Percentiles rank a stretch among this genome's conserved stretches.
Evolutionary conservation across 2,797 vertebrate species (phyloP).

Genomic region (Moxostoma hubbsi): DNA sequence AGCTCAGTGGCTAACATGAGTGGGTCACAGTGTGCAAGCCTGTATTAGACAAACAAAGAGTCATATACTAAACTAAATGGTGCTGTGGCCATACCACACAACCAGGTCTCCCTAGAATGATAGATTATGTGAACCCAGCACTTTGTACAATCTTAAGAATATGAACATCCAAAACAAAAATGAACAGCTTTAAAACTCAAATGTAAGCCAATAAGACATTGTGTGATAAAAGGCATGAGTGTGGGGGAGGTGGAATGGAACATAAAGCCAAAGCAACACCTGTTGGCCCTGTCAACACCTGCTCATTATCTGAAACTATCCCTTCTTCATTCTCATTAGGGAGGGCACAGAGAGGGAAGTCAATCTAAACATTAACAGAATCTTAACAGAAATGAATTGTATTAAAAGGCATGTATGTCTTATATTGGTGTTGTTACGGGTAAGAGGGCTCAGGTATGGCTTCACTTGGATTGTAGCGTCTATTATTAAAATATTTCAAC

Average conservation of each 20-base stretch:
- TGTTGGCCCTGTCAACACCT: constrained; percentile 72
- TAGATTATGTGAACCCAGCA: not conserved
- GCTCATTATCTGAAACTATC: constrained; percentile 69
- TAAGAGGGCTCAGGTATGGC: constrained; percentile 50
- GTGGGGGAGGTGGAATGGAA: not conserved
- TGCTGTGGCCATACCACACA: not conserved
- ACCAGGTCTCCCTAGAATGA: not conserved
- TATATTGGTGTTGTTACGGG: constrained; percentile 38
- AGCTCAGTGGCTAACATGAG: constrained; percentile 69
- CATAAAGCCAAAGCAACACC: constrained; percentile 67
- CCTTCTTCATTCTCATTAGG: not conserved
- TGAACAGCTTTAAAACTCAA: constrained; percentile 1
- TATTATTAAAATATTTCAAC: constrained; percentile 60
- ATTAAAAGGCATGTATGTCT: constrained; percentile 47
- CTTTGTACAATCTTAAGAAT: not conserved
- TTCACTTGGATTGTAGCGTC: constrained; percentile 54
- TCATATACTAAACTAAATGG: constrained; percentile 1
- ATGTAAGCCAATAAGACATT: not conserved
- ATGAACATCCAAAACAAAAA: not conserved
- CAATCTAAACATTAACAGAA: constrained; percentile 19
- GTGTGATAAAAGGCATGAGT: not conserved
- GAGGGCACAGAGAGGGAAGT: constrained; percentile 3
- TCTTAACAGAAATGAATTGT: constrained; percentile 51
- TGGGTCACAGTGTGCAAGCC: constrained; percentile 25
- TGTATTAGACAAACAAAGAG: constrained; percentile 15